Conservation (phyloP, 2,113 vertebrate genomes). For the Phalacrocorax carbo region DNA sequence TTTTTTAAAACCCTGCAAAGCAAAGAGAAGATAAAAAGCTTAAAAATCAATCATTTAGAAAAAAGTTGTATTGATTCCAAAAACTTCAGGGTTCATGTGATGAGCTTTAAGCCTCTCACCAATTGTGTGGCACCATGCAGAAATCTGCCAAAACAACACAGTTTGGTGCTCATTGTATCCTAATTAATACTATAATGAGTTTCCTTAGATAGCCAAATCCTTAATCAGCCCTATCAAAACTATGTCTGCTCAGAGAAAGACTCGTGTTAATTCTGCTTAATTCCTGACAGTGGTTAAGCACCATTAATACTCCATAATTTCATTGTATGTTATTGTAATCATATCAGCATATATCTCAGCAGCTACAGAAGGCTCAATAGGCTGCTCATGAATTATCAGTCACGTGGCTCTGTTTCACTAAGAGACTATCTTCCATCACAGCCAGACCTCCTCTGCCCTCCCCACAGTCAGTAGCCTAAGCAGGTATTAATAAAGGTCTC, state of each 20-base stretch:
- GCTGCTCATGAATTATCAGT: slow-evolving; percentile 80
- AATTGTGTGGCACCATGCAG: slow-evolving; percentile 68
- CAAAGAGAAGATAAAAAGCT: slow-evolving; percentile 54
- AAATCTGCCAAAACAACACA: slow-evolving; percentile 80
- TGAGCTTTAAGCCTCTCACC: slow-evolving; percentile 65
- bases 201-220: slow-evolving; percentile 81
- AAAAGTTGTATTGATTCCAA: slow-evolving; percentile 56
- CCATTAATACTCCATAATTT: slow-evolving; percentile 86
- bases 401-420: slow-evolving; percentile 75
- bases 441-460: slow-evolving; percentile 79
- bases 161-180: slow-evolving; percentile 80
- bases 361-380: slow-evolving; percentile 76
- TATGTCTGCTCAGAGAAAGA: slow-evolving; percentile 77
- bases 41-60: slow-evolving; percentile 59
- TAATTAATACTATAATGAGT: slow-evolving; percentile 86
- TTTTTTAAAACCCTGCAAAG: slow-evolving; percentile 30
- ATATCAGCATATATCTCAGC: slow-evolving; percentile 81
- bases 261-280: slow-evolving; percentile 82
- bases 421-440: slow-evolving; percentile 84
- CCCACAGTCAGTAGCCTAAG: slow-evolving; percentile 81
- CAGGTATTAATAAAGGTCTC: slow-evolving; percentile 90
- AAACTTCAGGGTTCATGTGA: slow-evolving; percentile 52
- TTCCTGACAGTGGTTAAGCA: slow-evolving; percentile 81
- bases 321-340: slow-evolving; percentile 85
- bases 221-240: slow-evolving; percentile 83